phyloP scores from a whole-genome alignment of 2,797 vertebrate species.

The Notoglanidium macrostoma region DNA sequence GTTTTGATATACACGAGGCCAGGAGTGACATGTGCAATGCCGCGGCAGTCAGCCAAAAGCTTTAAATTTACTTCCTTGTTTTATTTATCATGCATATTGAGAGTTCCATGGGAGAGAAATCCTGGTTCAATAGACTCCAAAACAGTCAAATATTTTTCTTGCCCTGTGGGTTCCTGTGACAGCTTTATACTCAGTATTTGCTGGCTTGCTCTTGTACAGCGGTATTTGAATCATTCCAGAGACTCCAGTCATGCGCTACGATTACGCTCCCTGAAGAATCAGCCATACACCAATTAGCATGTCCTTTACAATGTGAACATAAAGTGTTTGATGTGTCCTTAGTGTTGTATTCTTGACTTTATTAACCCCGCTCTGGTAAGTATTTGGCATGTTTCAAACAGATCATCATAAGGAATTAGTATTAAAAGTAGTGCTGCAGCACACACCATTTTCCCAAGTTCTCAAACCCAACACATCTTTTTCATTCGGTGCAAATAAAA shows the following conservation, averaged over 20 bases:
- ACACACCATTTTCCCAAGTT: background rate
- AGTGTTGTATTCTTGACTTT: background rate
- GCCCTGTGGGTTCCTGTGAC: constrained; percentile 70
- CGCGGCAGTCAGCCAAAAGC: constrained; percentile 63
- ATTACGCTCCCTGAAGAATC: constrained; percentile 19
- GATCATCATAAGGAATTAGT: background rate
- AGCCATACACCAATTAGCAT: constrained; percentile 20
- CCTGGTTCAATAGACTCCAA: constrained; percentile 66
- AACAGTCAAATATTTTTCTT: constrained; percentile 70
- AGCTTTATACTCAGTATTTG: constrained; percentile 73
- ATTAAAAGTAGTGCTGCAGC: constrained; percentile 1
- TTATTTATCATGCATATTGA: constrained; percentile 72
- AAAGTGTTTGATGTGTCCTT: constrained; percentile 2
- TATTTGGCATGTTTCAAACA: background rate
- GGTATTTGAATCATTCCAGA: constrained; percentile 66
- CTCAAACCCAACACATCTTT: constrained; percentile 12
- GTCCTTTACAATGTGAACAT: background rate
- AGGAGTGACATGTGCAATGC: constrained; percentile 66
- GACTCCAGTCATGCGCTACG: constrained; percentile 62
- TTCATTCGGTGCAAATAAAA: constrained; percentile 58
- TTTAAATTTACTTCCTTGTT: constrained; percentile 71
- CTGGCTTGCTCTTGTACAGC: constrained; percentile 64
- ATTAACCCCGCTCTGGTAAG: background rate
- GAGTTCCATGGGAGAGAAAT: constrained; percentile 69
- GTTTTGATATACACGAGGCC: constrained; percentile 48